Conservation (phyloP, 1,140 invertebrate genomes). For the Pemphigus obesinymphae region DNA sequence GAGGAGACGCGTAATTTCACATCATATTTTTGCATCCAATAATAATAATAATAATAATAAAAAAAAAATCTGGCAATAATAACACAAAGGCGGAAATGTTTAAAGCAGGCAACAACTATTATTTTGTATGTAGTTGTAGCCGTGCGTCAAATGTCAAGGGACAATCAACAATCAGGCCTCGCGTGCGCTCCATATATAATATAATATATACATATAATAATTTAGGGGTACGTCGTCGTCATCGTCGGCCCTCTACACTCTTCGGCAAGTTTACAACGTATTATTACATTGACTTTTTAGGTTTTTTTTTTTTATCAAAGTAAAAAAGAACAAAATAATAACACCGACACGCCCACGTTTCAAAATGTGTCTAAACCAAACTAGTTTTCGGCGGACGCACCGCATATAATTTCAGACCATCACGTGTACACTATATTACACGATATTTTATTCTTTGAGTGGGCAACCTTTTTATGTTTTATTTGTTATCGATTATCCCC, state of each 20-base stretch:
- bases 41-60: neutral
- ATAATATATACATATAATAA: slow-evolving; percentile 31
- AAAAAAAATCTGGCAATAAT: neutral
- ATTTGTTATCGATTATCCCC: slow-evolving; percentile 6
- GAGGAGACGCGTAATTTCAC: neutral
- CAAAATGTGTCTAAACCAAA: slow-evolving; percentile 34
- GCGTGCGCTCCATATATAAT: neutral
- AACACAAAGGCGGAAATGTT: slow-evolving; percentile 36
- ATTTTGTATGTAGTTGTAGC: neutral
- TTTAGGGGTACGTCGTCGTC: neutral
- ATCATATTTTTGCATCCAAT: neutral
- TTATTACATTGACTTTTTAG: slow-evolving; percentile 31
- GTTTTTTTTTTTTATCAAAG: slow-evolving; percentile 14
- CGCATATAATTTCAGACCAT: neutral
- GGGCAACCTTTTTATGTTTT: neutral
- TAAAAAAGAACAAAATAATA: neutral
- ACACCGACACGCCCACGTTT: neutral
- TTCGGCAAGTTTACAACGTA: slow-evolving; percentile 26
- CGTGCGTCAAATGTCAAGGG: neutral
- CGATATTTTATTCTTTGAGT: neutral
- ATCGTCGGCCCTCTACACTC: neutral
- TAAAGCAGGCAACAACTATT: neutral
- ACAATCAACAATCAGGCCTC: slow-evolving; percentile 26
- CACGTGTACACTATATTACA: neutral
- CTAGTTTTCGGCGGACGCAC: slow-evolving; percentile 3